Evolutionary conservation across 2,888 invertebrate genomes (phyloP).

Genomic region (Cephus pulcher): DNA sequence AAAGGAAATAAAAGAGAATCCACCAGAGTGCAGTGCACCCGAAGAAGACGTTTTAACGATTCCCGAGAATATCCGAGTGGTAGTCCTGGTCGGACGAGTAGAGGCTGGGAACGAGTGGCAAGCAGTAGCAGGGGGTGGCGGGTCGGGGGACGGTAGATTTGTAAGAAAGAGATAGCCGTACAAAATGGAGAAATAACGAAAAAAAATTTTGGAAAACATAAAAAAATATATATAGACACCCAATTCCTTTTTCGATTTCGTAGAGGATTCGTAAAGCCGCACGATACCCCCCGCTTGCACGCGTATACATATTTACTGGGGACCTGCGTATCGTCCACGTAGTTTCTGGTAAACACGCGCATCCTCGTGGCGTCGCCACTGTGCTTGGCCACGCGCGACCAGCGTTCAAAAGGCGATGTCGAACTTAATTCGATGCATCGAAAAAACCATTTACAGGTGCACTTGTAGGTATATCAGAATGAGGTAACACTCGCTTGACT

Average conservation of each 20-base stretch:
- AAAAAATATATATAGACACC: background rate
- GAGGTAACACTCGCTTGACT: background rate
- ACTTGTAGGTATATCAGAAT: background rate
- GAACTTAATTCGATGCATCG: background rate
- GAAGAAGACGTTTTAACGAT: background rate
- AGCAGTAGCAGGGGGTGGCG: background rate
- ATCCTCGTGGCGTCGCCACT: background rate
- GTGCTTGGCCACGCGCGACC: background rate
- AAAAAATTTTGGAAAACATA: background rate
- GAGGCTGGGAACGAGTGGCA: background rate
- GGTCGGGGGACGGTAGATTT: background rate
- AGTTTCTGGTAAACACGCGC: background rate
- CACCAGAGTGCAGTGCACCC: background rate
- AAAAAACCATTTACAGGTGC: background rate
- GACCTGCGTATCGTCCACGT: background rate
- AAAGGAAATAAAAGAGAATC: background rate
- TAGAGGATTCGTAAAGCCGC: background rate
- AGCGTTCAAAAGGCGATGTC: background rate
- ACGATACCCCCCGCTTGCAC: background rate
- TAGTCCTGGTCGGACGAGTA: background rate
- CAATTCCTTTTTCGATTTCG: too few relatives aligned
- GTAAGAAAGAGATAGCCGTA: background rate
- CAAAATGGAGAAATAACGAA: background rate
- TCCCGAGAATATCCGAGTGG: background rate
- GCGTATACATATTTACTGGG: background rate